Evolutionary conservation across 1,140 invertebrate species (phyloP).

Genomic region (Portunus trituberculatus): DNA sequence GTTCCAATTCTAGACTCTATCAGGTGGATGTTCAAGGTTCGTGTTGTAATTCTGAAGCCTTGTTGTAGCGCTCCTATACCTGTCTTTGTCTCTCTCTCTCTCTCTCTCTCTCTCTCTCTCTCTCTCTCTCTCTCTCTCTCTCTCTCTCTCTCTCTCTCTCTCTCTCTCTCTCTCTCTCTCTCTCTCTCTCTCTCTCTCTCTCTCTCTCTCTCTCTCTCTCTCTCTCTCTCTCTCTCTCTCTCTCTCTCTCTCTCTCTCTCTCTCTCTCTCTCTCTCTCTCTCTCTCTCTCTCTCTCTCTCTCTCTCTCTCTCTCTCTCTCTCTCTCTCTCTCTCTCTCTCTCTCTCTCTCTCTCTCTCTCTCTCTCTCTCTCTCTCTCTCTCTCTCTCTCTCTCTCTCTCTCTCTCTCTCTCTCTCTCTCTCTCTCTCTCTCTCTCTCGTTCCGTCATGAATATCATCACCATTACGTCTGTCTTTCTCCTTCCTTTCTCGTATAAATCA

Average conservation of each 20-base stretch:
- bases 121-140: conserved; percentile 36
- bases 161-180: conserved; percentile 50
- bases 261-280: too few species aligned
- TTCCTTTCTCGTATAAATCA: too few species aligned
- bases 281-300: neutral
- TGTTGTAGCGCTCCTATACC: neutral
- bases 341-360: conserved; percentile 35
- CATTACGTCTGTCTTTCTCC: too few species aligned
- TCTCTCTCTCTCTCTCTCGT: too few species aligned
- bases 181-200: neutral
- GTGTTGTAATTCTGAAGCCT: too few species aligned
- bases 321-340: neutral
- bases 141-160: conserved; percentile 38
- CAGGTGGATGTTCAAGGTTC: too few species aligned
- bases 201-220: conserved; percentile 36
- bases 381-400: conserved; percentile 36
- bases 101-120: conserved; percentile 36
- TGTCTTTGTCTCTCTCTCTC: neutral
- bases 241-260: conserved; percentile 32
- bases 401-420: neutral
- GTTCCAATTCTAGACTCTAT: too few species aligned
- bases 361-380: conserved; percentile 1
- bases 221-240: conserved; percentile 52
- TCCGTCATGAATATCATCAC: too few species aligned
- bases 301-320: neutral